Conservation (phyloP, 2,888 invertebrate genomes). For the Blera fallax region DNA sequence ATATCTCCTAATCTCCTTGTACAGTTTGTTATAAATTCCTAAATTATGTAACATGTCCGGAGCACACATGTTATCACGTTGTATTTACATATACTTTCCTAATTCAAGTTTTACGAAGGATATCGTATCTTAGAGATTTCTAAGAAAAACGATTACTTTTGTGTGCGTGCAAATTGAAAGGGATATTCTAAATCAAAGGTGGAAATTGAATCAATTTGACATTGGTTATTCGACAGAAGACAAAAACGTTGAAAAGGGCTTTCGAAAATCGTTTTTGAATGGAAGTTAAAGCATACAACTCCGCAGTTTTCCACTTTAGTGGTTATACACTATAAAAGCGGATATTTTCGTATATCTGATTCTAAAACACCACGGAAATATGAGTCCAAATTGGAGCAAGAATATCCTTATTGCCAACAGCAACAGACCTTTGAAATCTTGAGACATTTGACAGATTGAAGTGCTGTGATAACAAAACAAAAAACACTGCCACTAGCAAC, state of each 20-base stretch:
- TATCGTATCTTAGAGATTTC: not conserved
- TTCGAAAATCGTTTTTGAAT: no score
- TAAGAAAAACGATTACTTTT: not conserved
- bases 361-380: no score
- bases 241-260: not conserved
- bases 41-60: not conserved
- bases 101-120: not conserved
- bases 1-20: not conserved
- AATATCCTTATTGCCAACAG: not conserved
- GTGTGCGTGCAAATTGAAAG: not conserved
- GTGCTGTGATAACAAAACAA: constrained; percentile 8
- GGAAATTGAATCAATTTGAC: not conserved
- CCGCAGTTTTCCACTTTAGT: no score
- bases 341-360: no score
- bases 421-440: not conserved
- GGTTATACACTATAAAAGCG: no score
- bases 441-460: not conserved
- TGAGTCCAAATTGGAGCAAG: not conserved
- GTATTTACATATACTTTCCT: not conserved
- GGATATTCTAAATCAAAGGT: not conserved
- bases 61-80: not conserved
- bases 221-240: not conserved
- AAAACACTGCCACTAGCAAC: not conserved
- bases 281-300: no score
- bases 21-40: not conserved